These are phyloP conservation scores for Belonocnema kinseyi DNA, from an alignment of 1,140 invertebrate genomes.

Conservation along the genomic window DNA sequence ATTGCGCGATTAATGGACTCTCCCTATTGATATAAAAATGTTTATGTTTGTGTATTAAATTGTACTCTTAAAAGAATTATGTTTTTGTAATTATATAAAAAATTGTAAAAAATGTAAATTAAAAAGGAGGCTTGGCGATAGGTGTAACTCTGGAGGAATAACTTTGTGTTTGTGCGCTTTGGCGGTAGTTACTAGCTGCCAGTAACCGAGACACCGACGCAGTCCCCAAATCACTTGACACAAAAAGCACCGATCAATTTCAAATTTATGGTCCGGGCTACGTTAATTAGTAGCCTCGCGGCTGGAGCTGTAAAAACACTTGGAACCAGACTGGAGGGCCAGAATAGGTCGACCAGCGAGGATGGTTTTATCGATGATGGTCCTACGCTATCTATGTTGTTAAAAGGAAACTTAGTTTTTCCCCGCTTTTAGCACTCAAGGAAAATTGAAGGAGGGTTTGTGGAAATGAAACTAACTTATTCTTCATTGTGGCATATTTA, in stretches of 20 bases:
- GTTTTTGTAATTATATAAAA: too few relatives aligned
- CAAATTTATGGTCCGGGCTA: slow-evolving; percentile 65
- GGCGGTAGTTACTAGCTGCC: slow-evolving; percentile 38
- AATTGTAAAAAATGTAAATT: too few relatives aligned
- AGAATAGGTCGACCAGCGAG: slow-evolving; percentile 36
- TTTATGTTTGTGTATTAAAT: too few relatives aligned
- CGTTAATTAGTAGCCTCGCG: slow-evolving; percentile 67
- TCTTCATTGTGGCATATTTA: too few relatives aligned
- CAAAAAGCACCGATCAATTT: slow-evolving; percentile 68
- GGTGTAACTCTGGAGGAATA: not conserved
- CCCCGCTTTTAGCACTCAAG: too few relatives aligned
- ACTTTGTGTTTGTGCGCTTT: not conserved
- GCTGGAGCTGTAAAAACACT: slow-evolving; percentile 51
- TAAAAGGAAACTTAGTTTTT: not conserved
- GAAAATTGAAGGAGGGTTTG: too few relatives aligned
- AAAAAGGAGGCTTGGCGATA: too few relatives aligned
- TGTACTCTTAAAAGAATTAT: too few relatives aligned
- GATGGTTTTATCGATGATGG: slow-evolving; percentile 49
- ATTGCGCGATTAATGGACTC: too few relatives aligned
- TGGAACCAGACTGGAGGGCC: slow-evolving; percentile 38
- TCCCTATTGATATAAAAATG: too few relatives aligned
- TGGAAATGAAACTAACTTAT: too few relatives aligned
- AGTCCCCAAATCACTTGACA: slow-evolving; percentile 57
- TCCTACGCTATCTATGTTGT: slow-evolving; percentile 50
- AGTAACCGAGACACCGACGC: slow-evolving; percentile 37